phyloP scores from a whole-genome alignment of 2,797 vertebrate genomes.

The Harpagifer antarcticus region DNA sequence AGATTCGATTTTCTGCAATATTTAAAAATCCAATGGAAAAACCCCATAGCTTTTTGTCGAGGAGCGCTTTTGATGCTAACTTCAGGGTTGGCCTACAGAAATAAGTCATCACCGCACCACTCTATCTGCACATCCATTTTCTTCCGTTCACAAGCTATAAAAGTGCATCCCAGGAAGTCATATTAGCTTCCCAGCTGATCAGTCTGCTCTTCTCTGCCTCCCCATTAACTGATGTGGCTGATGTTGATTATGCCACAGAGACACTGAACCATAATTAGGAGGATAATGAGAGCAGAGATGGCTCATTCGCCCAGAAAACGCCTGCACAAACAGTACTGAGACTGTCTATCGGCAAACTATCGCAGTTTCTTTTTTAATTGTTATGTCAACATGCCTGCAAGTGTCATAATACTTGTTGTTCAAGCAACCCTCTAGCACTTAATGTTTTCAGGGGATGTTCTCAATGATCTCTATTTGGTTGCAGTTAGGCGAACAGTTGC shows the following conservation, averaged over 20 bases:
- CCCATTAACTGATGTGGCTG: constrained; percentile 79
- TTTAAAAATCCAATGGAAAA: too few species aligned
- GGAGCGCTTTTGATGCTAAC: too few species aligned
- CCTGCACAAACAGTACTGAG: constrained; percentile 65
- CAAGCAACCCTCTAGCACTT: constrained; percentile 8
- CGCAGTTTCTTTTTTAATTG: constrained; percentile 21
- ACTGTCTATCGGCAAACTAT: constrained; percentile 53
- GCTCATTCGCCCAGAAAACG: constrained; percentile 79
- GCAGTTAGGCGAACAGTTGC: constrained; percentile 40
- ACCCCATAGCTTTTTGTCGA: too few species aligned
- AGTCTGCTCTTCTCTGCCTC: constrained; percentile 66
- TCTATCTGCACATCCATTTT: background rate
- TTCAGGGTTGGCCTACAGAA: too few species aligned
- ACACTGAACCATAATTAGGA: constrained; percentile 78
- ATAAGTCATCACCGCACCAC: too few species aligned
- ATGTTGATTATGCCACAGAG: constrained; percentile 82
- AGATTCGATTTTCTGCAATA: too few species aligned
- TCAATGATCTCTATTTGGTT: constrained; percentile 20
- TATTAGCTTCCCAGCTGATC: constrained; percentile 57
- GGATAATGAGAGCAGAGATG: constrained; percentile 81
- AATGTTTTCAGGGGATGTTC: constrained; percentile 16
- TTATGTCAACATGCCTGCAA: constrained; percentile 47
- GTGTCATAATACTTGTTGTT: constrained; percentile 58
- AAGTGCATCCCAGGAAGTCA: constrained; percentile 22
- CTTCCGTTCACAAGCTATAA: constrained; percentile 27